phyloP scores from a whole-genome alignment of 2,113 vertebrate species.

The Trichomycterus rosablanca region DNA sequence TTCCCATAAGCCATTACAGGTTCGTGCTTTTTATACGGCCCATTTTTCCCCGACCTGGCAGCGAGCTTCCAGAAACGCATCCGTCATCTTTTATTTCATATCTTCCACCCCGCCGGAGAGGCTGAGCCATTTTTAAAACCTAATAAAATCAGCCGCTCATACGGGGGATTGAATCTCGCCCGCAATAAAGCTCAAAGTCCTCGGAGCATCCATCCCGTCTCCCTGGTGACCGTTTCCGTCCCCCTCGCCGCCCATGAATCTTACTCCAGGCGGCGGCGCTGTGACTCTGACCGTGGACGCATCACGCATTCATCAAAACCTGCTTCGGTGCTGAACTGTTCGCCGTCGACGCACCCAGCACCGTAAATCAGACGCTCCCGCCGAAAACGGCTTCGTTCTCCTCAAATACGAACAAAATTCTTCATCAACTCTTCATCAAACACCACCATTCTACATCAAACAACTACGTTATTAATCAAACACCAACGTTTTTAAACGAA shows the following conservation, averaged over 20 bases:
- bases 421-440: too few species aligned
- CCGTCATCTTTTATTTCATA: conserved; percentile 46
- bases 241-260: conserved; percentile 26
- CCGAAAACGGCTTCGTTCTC: too few species aligned
- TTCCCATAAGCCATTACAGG: too few species aligned
- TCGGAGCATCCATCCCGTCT: conserved; percentile 17
- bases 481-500: too few species aligned
- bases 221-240: background rate
- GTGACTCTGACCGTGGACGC: background rate
- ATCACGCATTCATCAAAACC: conserved; percentile 8
- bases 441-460: too few species aligned
- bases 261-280: background rate
- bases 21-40: background rate
- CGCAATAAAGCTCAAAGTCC: conserved; percentile 49
- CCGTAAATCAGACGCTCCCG: background rate
- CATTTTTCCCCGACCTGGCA: conserved; percentile 24
- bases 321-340: background rate
- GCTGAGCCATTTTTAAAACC: conserved; percentile 54
- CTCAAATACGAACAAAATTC: too few species aligned
- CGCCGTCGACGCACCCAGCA: background rate
- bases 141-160: conserved; percentile 59
- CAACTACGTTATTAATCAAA: too few species aligned
- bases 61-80: conserved; percentile 45
- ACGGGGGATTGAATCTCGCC: conserved; percentile 50
- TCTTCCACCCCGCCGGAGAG: conserved; percentile 8